Conservation (phyloP, 2,113 vertebrate genomes). For the Psephotus haematonotus region DNA sequence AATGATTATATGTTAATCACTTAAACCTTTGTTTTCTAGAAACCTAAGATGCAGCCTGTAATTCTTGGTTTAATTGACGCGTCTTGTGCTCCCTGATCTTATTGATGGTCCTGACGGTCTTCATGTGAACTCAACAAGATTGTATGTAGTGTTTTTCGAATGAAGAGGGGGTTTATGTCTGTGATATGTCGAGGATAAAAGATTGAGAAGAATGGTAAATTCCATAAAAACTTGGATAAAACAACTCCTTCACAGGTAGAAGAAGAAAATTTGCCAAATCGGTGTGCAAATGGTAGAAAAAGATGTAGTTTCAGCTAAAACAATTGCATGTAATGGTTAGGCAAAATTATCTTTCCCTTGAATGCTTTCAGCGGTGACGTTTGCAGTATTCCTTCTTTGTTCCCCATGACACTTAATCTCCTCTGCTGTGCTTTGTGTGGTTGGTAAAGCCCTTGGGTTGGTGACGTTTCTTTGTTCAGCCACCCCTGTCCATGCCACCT, state of each 20-base stretch:
- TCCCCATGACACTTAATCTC: neutral
- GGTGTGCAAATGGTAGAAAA: neutral
- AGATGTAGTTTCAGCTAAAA: neutral
- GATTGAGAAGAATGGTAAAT: neutral
- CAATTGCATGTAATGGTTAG: neutral
- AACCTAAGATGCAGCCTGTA: neutral
- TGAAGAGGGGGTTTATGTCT: neutral
- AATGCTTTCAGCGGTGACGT: neutral
- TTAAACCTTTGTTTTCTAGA: neutral
- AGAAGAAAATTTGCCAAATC: neutral
- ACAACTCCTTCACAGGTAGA: neutral
- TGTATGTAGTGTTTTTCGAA: neutral
- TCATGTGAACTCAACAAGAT: neutral
- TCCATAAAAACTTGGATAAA: accelerated
- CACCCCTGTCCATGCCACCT: neutral
- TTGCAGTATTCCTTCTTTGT: neutral
- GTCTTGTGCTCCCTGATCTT: neutral
- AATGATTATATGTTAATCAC: neutral
- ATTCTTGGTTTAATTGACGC: neutral
- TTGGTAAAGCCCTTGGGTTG: neutral
- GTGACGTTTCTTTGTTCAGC: neutral
- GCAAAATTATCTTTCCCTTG: neutral
- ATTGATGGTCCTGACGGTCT: neutral
- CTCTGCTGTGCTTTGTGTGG: neutral
- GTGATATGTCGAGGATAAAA: neutral